A percentile compares a stretch with the other conserved stretches of the same genome.
These are phyloP conservation scores for Antechinus stuartii DNA, from an alignment of 2,113 vertebrate species.

Conservation along the genomic window DNA sequence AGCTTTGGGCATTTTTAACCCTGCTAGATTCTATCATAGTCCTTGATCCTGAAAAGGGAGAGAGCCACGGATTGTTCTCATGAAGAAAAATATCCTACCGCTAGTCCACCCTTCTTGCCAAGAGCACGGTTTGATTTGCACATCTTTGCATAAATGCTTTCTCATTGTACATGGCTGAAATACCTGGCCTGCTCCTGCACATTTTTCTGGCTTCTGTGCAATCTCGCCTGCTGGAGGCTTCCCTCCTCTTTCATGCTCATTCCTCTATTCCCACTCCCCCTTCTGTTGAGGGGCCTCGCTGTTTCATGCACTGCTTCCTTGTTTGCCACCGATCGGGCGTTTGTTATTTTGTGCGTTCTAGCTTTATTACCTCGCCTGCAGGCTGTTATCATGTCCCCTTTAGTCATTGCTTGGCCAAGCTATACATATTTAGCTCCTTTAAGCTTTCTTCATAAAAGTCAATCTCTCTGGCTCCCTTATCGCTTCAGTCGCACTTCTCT, in stretches of 20 bases:
- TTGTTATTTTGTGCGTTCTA: background rate
- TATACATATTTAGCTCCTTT: background rate
- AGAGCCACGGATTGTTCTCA: background rate
- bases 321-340: background rate
- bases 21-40: background rate
- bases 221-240: background rate
- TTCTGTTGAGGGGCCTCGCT: background rate
- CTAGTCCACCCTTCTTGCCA: background rate
- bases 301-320: background rate
- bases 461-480: background rate
- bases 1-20: background rate
- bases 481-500: background rate
- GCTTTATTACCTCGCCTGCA: slow-evolving; percentile 1
- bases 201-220: background rate
- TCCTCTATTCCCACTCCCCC: background rate
- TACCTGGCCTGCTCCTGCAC: background rate
- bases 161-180: background rate
- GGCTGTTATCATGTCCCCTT: background rate
- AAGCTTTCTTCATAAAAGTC: background rate
- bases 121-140: background rate
- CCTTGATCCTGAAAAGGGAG: background rate
- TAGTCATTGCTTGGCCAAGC: background rate
- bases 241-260: background rate
- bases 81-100: background rate
- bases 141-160: background rate